Evolutionary conservation across 1,140 invertebrate genomes (phyloP), one percentile per base, ranked within the genome.

Genomic region (Nymphalis io): DNA sequence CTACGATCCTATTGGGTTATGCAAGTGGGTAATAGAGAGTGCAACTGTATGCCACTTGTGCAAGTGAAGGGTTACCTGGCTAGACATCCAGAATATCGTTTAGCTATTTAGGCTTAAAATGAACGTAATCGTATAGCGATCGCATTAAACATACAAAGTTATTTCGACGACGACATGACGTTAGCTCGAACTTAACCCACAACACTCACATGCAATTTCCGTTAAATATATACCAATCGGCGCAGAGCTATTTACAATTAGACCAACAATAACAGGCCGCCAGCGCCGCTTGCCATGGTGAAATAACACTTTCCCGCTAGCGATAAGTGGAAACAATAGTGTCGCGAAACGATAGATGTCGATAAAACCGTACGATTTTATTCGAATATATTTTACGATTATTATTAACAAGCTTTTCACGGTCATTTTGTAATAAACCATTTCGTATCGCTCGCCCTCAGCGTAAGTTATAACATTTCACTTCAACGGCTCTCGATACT

Each of bases 191-290:
- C 8, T 40, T 20, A 57, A 65, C 51, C 63, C 38, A 27, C 48
- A 40, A 44, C 23, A 39, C 16, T 13, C 42, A 33, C 18, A 23
- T 16, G 59, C 20, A 59, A 63, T 55, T 57, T 11, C 70, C 40
- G 53, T 72, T 72, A 66, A 66, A 72, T 60, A 44, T 62, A 61
- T 42, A 62, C 38, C 58, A 57, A 62, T 64, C 53, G 60, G 61
- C 44, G 57, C 60, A 16, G 27, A 33, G 70, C 62, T 73, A 73
- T 75, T 75, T 72, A 70, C 74, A 75, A 73, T 75, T 67, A 72
- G 57, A 60, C 60, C 39, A 75, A 72, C 70, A 72, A 75, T 75
- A 75, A 75, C 74, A 75, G 13, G 27, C 21, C 63, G 39, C 63
- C 44, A 27, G 51, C 61, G 60, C 57, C 51, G 20, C 58, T 69